phyloP scores from a whole-genome alignment of 2,888 invertebrate species.

The Lasioglossum pauxillum region DNA sequence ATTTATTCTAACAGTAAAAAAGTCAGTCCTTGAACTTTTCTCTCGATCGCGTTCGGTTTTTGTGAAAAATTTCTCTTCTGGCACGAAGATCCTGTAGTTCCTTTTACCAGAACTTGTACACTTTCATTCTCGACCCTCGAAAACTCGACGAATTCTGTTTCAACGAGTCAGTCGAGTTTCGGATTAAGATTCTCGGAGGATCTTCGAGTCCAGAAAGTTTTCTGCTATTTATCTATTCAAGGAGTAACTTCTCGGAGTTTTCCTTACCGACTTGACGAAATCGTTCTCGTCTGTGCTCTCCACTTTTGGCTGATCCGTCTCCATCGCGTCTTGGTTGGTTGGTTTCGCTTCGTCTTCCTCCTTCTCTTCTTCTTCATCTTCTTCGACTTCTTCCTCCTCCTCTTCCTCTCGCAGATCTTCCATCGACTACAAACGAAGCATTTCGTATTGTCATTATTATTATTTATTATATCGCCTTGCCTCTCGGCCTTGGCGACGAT shows the following conservation, averaged over 20 bases:
- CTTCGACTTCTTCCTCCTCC: slow-evolving; percentile 68
- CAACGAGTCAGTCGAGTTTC: background rate
- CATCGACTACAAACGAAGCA: slow-evolving; percentile 78
- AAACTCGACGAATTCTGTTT: background rate
- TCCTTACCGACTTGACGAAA: slow-evolving; percentile 73
- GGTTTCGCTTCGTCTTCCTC: slow-evolving; percentile 80
- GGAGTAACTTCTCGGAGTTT: slow-evolving; percentile 47
- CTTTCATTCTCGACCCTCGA: background rate
- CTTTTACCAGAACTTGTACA: background rate
- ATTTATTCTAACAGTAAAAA: background rate
- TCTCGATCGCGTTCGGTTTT: background rate
- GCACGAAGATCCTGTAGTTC: background rate
- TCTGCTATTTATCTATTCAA: slow-evolving; percentile 65
- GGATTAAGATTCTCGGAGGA: background rate
- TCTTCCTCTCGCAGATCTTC: slow-evolving; percentile 82
- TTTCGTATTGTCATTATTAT: background rate
- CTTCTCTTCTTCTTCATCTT: slow-evolving; percentile 78
- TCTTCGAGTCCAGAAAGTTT: slow-evolving; percentile 68
- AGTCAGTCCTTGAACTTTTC: slow-evolving; percentile 40
- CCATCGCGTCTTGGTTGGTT: slow-evolving; percentile 67
- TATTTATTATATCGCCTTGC: background rate
- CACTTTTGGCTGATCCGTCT: slow-evolving; percentile 57
- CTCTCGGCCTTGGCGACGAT: background rate
- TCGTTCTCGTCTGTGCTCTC: slow-evolving; percentile 70
- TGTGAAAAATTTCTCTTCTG: background rate